phyloP scores from a whole-genome alignment of 2,888 invertebrate genomes.

The Phlogophora meticulosa region DNA sequence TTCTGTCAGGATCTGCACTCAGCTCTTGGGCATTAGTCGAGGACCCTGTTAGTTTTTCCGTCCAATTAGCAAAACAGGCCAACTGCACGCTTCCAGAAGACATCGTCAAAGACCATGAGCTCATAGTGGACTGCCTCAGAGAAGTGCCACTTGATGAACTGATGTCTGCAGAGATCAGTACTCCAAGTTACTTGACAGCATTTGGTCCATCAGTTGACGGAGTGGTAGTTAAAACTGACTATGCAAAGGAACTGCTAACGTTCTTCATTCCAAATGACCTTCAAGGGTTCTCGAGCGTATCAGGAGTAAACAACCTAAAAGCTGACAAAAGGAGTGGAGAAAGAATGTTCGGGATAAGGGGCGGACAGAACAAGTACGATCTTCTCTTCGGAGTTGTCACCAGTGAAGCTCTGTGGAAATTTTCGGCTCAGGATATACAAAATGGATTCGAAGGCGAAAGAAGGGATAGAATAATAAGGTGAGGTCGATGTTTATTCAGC shows the following conservation, averaged over 20 bases:
- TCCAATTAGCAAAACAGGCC: slow-evolving; percentile 95
- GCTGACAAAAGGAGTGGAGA: slow-evolving; percentile 92
- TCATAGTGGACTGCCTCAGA: slow-evolving; percentile 96
- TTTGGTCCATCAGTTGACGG: slow-evolving; percentile 99
- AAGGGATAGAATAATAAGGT: slow-evolving; percentile 95
- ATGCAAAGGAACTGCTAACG: slow-evolving; percentile 95
- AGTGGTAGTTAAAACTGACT: slow-evolving; percentile 97
- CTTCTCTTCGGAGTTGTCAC: slow-evolving; percentile 98
- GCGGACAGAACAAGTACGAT: slow-evolving; percentile 94
- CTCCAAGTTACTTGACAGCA: slow-evolving; percentile 95
- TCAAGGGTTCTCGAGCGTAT: slow-evolving; percentile 92
- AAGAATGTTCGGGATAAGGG: slow-evolving; percentile 90
- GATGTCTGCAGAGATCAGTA: slow-evolving; percentile 94
- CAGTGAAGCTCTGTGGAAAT: slow-evolving; percentile 97
- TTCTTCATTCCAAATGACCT: slow-evolving; percentile 93
- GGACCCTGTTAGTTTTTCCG: slow-evolving; percentile 95
- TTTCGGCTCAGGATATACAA: slow-evolving; percentile 96
- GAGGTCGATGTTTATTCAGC: slow-evolving; percentile 84
- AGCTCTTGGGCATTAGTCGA: slow-evolving; percentile 97
- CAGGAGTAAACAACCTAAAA: slow-evolving; percentile 90
- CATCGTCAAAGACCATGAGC: slow-evolving; percentile 95
- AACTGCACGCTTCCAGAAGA: slow-evolving; percentile 96
- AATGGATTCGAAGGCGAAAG: slow-evolving; percentile 97
- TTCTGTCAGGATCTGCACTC: slow-evolving; percentile 96
- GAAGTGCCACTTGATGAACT: slow-evolving; percentile 94